Evolutionary conservation across 2,797 vertebrate genomes (phyloP), one percentile per base, ranked within the genome.

Genomic region (Danio albolineatus): DNA sequence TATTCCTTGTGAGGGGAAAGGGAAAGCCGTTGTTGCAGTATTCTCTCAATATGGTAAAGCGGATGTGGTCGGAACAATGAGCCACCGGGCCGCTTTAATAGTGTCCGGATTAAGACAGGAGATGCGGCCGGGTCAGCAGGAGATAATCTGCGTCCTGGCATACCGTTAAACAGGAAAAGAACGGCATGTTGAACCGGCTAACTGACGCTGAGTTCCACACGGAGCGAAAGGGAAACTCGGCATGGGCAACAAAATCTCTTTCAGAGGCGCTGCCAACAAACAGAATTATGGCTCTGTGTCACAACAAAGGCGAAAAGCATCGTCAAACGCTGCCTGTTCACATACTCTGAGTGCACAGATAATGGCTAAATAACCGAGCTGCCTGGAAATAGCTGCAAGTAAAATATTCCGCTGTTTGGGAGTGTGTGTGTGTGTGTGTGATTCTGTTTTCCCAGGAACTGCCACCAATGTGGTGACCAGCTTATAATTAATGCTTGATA

Each of bases 81-180:
- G 65, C 62, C 78, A 65, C 62, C 78, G 56, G 49, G 70, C 64
- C 60, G 73, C 14, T 73, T 83, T 79, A 85, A 82, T 70, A 76
- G 82, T 56, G 72, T 82, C 61, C 76, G 73, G 84, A 83, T 79
- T 85, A 85, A 66, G 69, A 53, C 46, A 67, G 64, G 75, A 67
- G 65, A 67, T 59, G 38, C 43, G 48, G 53, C 76, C 46, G 46
- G 75, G 75, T 64, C 74, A 66, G 67, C 67, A 19, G 67, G 84
- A 81, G 82, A 79, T 85, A 76, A 82, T 82, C 84, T 82, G 80
- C 73, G 83, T 76, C 86, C 83, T 85, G 87, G 86, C 82, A 62
- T 87, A 87, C 91, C 89, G 90, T 89, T 87, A 90, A 86, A 89
- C 90, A 91, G 92, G 90, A 92, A 91, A 89, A 86, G 89, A 82